phyloP scores from a whole-genome alignment of 2,888 invertebrate genomes.

The Lymantria dispar region DNA sequence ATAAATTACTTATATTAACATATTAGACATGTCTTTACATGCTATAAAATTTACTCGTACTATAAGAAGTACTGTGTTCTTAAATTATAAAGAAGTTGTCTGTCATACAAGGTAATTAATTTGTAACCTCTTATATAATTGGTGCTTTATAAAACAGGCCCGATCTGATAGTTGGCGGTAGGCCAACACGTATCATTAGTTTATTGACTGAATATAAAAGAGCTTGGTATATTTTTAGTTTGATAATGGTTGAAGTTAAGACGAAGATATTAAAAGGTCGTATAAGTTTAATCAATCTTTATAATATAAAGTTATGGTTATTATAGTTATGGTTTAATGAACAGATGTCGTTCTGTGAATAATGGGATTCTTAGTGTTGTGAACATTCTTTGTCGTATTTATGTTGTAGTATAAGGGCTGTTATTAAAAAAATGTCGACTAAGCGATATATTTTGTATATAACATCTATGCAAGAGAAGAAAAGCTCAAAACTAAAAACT shows the following conservation, averaged over 20 bases:
- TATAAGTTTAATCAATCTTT: neutral
- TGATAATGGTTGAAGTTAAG: neutral
- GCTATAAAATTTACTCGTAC: neutral
- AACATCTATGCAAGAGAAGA: too few relatives aligned
- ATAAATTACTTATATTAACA: too few relatives aligned
- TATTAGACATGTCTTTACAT: neutral
- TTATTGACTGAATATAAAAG: slow-evolving; percentile 18
- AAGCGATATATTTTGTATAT: too few relatives aligned
- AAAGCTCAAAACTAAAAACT: too few relatives aligned
- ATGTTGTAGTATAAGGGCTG: too few relatives aligned
- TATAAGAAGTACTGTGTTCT: neutral
- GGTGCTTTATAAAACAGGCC: slow-evolving; percentile 14
- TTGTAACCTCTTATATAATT: slow-evolving; percentile 7
- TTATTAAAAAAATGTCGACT: too few relatives aligned
- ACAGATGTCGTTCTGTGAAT: neutral
- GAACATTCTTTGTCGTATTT: too few relatives aligned
- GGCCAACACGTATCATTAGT: slow-evolving; percentile 17
- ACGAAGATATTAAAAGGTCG: neutral
- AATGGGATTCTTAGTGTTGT: too few relatives aligned
- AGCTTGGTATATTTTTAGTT: slow-evolving; percentile 12
- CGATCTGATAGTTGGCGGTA: slow-evolving; percentile 14
- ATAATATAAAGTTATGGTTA: too few relatives aligned
- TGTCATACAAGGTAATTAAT: slow-evolving; percentile 15
- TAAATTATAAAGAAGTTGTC: neutral
- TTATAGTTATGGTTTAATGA: neutral